Evolutionary conservation across 2,797 vertebrate species (phyloP), one percentile per base, ranked within the genome.

Genomic region (Periophthalmus magnuspinnatus): DNA sequence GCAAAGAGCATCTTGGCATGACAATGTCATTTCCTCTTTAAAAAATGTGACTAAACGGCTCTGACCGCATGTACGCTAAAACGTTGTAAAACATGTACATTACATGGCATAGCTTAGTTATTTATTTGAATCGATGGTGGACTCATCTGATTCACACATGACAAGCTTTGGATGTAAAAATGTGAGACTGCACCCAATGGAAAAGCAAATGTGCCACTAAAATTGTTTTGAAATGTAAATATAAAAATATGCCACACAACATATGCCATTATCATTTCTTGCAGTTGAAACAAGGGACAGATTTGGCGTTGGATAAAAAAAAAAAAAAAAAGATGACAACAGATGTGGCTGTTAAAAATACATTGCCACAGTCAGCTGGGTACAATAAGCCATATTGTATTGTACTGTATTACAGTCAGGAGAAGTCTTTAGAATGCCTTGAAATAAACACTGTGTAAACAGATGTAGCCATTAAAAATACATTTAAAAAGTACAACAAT

Each of bases 271-370:
- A 89, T 90, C 88, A 90, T 92, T 89, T 90, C 82, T 86, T 87
- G 84, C 76, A 86, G 86, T 87, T 84, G 84, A 89, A 91, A 86
- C 88, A 84, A 87, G 87, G 89, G 88, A 91, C 82, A 83, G 83
- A 79, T 89, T 87, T 92, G 87, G 85, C 70, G 17, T 71, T 79
- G 72, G 81, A 90, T 89, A 72, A 90, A 87, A 90, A 89, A 88
- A 90, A 87, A 90, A 89, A 88, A 74, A 81, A 88, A 88, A 85
- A 34, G 75, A 76, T 77, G 70, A 82, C 79, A 86, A 90, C 91
- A 92, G 90, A 87, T 92, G 91, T 88, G 88, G 86, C 86, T 88
- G 87, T 91, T 92, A 90, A 92, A 91, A 92, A 90, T 89, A 90
- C 88, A 92, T 89, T 88, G 76, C 77, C 84, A 84, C 74, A 89